Conservation (phyloP, 2,113 vertebrate genomes). For the Orycteropus afer region DNA sequence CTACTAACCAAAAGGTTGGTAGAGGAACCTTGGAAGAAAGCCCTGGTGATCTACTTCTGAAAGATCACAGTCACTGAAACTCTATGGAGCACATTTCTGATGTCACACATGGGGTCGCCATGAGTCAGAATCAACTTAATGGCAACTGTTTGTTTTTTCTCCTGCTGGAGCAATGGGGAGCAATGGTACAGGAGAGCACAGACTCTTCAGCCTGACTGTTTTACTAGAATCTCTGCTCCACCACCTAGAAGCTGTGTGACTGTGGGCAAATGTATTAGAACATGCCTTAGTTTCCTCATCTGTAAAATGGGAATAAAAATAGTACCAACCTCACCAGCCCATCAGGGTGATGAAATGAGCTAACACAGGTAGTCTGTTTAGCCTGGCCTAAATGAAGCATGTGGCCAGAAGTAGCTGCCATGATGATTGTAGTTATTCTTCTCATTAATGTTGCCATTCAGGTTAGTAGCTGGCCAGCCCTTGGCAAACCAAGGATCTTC, state of each 20-base stretch:
- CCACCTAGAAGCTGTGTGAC: background rate
- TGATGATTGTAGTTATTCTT: background rate
- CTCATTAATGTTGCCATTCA: too few relatives aligned
- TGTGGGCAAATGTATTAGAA: accelerated
- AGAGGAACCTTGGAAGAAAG: background rate
- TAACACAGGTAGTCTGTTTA: background rate
- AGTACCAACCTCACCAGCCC: background rate
- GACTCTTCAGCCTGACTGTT: too few relatives aligned
- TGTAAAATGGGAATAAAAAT: background rate
- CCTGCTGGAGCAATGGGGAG: background rate
- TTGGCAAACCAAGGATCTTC: background rate
- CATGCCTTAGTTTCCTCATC: background rate
- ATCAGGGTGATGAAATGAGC: background rate
- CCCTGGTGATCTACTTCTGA: background rate
- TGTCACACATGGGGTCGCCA: too few relatives aligned
- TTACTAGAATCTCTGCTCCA: background rate
- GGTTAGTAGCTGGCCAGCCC: background rate
- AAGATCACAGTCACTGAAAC: too few relatives aligned
- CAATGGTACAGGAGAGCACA: background rate
- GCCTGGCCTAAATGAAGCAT: background rate
- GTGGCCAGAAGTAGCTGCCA: accelerated
- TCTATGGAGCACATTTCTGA: background rate
- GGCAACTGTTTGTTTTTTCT: background rate
- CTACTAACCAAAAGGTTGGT: background rate
- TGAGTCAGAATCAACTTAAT: background rate